phyloP scores from a whole-genome alignment of 2,888 invertebrate genomes.

The Hydropsyche betteni region DNA sequence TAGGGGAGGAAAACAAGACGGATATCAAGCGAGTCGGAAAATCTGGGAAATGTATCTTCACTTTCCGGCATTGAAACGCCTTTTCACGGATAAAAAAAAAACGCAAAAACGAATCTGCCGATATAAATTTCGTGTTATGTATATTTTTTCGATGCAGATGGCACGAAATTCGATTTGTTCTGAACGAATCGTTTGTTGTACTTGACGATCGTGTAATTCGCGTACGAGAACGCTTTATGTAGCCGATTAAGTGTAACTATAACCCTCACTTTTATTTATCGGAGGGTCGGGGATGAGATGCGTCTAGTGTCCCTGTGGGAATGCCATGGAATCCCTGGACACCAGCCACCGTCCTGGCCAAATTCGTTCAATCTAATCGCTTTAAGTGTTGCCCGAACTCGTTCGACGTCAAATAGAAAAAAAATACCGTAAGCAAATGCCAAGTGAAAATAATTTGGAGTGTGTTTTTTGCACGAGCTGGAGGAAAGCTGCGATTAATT shows the following conservation, averaged over 20 bases:
- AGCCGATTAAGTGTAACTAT: slow-evolving; percentile 31
- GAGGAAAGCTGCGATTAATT: slow-evolving; percentile 19
- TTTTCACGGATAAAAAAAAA: too few species aligned
- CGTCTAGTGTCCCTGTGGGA: slow-evolving; percentile 25
- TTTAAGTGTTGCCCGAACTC: slow-evolving; percentile 22
- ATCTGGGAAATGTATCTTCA: slow-evolving; percentile 30
- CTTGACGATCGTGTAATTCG: neutral
- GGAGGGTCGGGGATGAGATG: slow-evolving; percentile 10
- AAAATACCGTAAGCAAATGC: too few species aligned
- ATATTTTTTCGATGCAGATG: too few species aligned
- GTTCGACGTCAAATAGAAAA: too few species aligned
- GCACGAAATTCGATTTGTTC: too few species aligned
- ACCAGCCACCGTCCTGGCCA: neutral
- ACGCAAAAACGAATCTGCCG: too few species aligned
- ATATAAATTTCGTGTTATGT: too few species aligned
- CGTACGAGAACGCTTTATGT: neutral
- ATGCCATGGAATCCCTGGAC: slow-evolving; percentile 7
- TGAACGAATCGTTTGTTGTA: too few species aligned
- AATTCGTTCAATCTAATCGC: slow-evolving; percentile 34
- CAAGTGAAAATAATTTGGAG: neutral
- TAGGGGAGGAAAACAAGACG: slow-evolving; percentile 27
- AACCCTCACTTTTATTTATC: slow-evolving; percentile 19
- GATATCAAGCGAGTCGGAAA: slow-evolving; percentile 7
- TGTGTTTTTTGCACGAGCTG: neutral
- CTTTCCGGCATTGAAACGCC: slow-evolving; percentile 14